These are phyloP conservation scores for Panagrolaimus sp. DNA, from an alignment of 1,140 invertebrate species.

Conservation along the genomic window DNA sequence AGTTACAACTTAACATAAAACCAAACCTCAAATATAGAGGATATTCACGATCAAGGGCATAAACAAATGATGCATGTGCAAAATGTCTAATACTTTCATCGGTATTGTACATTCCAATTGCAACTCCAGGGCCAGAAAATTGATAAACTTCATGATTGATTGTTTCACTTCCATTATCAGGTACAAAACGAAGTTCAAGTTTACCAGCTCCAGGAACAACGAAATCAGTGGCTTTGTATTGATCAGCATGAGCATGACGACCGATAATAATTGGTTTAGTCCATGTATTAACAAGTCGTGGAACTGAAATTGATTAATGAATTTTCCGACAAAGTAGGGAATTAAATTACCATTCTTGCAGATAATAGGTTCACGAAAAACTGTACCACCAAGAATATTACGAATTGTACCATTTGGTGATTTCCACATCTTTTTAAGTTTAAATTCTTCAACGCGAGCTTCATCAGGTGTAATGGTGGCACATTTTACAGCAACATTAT, in stretches of 20 bases:
- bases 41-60: constrained; percentile 75
- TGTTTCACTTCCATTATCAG: constrained; percentile 59
- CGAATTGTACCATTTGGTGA: constrained; percentile 95
- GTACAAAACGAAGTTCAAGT: constrained; percentile 76
- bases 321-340: too few relatives aligned
- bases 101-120: constrained; percentile 92
- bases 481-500: constrained; percentile 96
- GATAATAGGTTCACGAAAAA: constrained; percentile 91
- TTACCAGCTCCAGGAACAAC: constrained; percentile 79
- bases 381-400: constrained; percentile 93
- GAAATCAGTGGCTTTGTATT: constrained; percentile 92
- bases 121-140: constrained; percentile 78
- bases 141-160: constrained; percentile 69
- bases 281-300: constrained; percentile 86
- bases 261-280: constrained; percentile 92
- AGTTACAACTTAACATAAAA: neutral
- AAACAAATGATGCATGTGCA: constrained; percentile 87
- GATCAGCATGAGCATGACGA: constrained; percentile 86
- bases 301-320: too few relatives aligned
- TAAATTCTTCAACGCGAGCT: constrained; percentile 83
- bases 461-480: constrained; percentile 97
- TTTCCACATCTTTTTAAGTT: constrained; percentile 97
- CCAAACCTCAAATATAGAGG: constrained; percentile 76
- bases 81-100: constrained; percentile 82
- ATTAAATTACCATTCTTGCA: constrained; percentile 96